Percentiles rank a stretch among this genome's conserved stretches.
Evolutionary conservation across 2,888 invertebrate species (phyloP).

Genomic region (Mythimna vitellina): DNA sequence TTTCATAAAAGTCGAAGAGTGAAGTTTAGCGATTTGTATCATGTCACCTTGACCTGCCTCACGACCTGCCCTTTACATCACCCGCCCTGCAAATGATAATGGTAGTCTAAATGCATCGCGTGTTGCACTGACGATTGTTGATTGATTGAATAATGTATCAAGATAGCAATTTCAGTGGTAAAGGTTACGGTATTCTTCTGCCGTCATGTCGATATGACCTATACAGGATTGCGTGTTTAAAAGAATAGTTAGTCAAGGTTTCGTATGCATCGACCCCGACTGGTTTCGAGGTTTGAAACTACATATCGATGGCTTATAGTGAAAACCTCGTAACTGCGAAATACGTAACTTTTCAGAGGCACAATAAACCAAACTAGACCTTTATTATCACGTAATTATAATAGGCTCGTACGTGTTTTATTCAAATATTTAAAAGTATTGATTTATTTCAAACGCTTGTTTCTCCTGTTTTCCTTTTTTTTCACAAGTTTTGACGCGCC

Average conservation of each 20-base stretch:
- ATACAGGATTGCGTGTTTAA: not conserved
- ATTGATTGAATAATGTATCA: slow-evolving; percentile 24
- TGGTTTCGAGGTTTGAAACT: too few relatives aligned
- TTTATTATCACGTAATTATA: too few relatives aligned
- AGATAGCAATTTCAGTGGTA: slow-evolving; percentile 13
- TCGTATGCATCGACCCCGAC: not conserved
- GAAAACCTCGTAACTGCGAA: too few relatives aligned
- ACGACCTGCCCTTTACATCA: not conserved
- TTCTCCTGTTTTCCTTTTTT: too few relatives aligned
- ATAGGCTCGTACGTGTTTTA: too few relatives aligned
- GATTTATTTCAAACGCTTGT: too few relatives aligned
- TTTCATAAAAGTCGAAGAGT: not conserved
- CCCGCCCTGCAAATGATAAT: not conserved
- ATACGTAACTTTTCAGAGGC: too few relatives aligned
- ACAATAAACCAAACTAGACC: too few relatives aligned
- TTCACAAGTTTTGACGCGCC: too few relatives aligned
- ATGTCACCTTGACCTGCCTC: slow-evolving; percentile 1
- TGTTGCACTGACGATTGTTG: slow-evolving; percentile 18
- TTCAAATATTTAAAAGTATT: too few relatives aligned
- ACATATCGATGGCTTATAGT: too few relatives aligned
- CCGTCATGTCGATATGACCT: slow-evolving; percentile 2
- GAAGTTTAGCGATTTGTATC: too few relatives aligned
- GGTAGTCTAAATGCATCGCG: not conserved
- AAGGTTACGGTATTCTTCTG: slow-evolving; percentile 9
- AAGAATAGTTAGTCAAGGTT: not conserved